Conservation (phyloP, 2,888 invertebrate genomes). For the Ceraclea dissimilis region DNA sequence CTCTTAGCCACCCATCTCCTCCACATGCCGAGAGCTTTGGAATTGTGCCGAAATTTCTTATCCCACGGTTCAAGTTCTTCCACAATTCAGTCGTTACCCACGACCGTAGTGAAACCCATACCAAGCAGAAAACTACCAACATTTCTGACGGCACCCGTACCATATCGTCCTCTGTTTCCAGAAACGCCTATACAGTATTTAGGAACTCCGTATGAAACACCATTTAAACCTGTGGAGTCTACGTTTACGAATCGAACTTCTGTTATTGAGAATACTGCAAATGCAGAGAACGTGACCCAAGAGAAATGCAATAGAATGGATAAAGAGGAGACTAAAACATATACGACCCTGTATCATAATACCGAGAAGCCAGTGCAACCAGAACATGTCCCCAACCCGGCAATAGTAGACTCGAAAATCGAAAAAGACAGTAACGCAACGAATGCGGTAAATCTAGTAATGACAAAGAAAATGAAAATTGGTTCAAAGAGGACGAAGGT, state of each 20-base stretch:
- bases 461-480: slow-evolving; percentile 6
- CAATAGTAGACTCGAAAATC: background rate
- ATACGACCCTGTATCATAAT: no score
- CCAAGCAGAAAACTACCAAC: slow-evolving; percentile 20
- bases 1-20: slow-evolving; percentile 63
- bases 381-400: background rate
- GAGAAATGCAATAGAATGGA: background rate
- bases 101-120: slow-evolving; percentile 24
- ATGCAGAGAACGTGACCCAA: background rate
- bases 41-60: slow-evolving; percentile 58
- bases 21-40: slow-evolving; percentile 65
- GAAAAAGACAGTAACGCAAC: slow-evolving; percentile 22
- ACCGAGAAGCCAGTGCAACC: background rate
- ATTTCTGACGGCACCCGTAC: slow-evolving; percentile 11
- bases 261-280: background rate
- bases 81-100: slow-evolving; percentile 27
- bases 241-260: background rate
- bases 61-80: slow-evolving; percentile 41
- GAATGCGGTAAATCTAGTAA: slow-evolving; percentile 11
- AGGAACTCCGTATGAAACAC: slow-evolving; percentile 13
- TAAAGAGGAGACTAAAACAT: background rate
- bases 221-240: slow-evolving; percentile 14
- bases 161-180: slow-evolving; percentile 25
- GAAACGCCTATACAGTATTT: slow-evolving; percentile 10
- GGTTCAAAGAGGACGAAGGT: slow-evolving; percentile 13